These are phyloP conservation scores for Intellagama lesueurii DNA, from an alignment of 2,797 vertebrate species.

Conservation along the genomic window DNA sequence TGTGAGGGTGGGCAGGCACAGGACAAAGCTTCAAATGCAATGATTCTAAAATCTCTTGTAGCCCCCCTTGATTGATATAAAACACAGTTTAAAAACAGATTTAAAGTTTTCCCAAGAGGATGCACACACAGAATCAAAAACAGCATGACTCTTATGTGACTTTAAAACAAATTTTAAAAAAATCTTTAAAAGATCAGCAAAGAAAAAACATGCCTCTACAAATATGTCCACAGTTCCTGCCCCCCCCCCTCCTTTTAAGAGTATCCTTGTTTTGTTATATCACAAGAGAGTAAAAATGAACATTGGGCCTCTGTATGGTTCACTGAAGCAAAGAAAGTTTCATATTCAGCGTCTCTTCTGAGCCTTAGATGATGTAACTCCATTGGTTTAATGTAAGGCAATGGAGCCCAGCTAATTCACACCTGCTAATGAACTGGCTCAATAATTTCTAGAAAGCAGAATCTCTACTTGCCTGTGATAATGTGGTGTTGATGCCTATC, in stretches of 20 bases:
- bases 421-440: neutral
- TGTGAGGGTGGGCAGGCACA: too few relatives aligned
- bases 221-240: neutral
- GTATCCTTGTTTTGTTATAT: neutral
- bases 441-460: constrained; percentile 10
- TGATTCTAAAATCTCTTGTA: too few relatives aligned
- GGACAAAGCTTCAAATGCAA: too few relatives aligned
- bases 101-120: too few relatives aligned
- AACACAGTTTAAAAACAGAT: too few relatives aligned
- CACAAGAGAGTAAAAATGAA: neutral
- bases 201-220: neutral
- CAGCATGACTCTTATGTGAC: too few relatives aligned
- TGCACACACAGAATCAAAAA: too few relatives aligned
- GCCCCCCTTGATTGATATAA: too few relatives aligned
- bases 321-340: neutral
- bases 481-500: constrained; percentile 7
- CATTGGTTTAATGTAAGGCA: neutral
- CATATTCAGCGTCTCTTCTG: neutral
- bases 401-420: neutral
- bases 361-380: neutral
- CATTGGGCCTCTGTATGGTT: neutral
- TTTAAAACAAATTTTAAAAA: too few relatives aligned
- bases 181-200: neutral
- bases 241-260: neutral
- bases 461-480: neutral